These are phyloP conservation scores for Arenicola marina DNA, from an alignment of 2,888 invertebrate species.

Conservation along the genomic window DNA sequence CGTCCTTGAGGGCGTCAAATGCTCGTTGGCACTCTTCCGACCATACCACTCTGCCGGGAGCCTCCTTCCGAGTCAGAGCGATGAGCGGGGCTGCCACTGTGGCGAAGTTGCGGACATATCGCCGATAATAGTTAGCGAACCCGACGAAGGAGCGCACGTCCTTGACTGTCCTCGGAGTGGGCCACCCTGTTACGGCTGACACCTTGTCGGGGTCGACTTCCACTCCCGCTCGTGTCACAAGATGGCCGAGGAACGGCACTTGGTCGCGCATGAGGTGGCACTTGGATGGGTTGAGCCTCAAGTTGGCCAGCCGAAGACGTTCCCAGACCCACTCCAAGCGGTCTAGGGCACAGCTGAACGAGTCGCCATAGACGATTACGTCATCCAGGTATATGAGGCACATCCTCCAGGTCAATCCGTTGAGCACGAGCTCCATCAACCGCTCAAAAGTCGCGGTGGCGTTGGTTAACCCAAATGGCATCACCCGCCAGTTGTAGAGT, in stretches of 20 bases:
- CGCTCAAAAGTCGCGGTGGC: background rate
- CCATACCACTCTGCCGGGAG: background rate
- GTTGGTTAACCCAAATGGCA: conserved; percentile 4
- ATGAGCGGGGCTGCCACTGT: conserved; percentile 3
- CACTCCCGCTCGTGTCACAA: background rate
- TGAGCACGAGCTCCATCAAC: background rate
- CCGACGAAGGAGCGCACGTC: conserved; percentile 5
- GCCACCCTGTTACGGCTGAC: background rate
- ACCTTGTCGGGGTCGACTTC: background rate
- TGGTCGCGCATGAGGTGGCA: background rate
- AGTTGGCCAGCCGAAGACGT: background rate
- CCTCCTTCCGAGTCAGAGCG: background rate
- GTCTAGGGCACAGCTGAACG: background rate
- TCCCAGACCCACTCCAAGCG: background rate
- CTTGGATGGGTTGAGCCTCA: conserved; percentile 6
- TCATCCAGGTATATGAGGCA: conserved; percentile 4
- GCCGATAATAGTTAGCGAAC: conserved; percentile 5
- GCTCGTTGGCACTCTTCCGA: background rate
- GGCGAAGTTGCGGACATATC: conserved; percentile 1
- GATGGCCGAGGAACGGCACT: background rate
- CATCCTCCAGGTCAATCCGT: background rate
- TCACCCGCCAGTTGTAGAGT: background rate
- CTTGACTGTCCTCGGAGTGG: background rate
- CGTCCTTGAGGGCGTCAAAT: conserved; percentile 2
- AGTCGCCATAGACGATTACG: background rate